Base-by-base conservation (phyloP, 2,888 invertebrate species). In the Cerastoderma edule region DNA sequence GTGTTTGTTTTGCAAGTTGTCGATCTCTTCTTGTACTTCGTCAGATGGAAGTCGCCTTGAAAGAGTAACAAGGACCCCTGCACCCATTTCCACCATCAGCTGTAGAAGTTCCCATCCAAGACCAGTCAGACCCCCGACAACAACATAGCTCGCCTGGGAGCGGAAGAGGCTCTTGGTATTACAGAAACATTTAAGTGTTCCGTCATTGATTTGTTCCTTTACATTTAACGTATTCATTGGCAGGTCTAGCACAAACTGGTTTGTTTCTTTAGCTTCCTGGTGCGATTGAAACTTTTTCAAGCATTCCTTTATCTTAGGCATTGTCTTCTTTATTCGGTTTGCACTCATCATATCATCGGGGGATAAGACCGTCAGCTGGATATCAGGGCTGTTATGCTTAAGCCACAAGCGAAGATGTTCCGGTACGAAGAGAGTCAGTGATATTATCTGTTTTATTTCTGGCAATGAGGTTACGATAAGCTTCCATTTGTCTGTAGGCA, bases 61-160 rank as follows among this genome's bases (percentile, higher is more conserved):
- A 6, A 89, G n/a, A 24, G 81, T 79, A n/a, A 75, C 82, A 1
- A 88, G 67, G 24, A 68, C 39, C 0, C 85, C 83, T 33, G 87
- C 89, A 2, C 86, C 85, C 19, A 67, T 66, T 60, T 74, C 68
- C 2, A 83, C 83, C 39, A 89, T 70, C 28, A 80, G 73, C 13
- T 77, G 70, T 1, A 87, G 75, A 33, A 85, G 67, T n/a, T 84
- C 83, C 88, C 88, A 88, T 4, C 89, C 89, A 1, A 89, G 75
- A 3, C 89, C 89, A 5, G 85, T 87, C 13, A 86, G 75, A 2
- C 89, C 88, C 16, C 89, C 89, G 8, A 88, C 83, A 19, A 87
- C 80, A 13, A 89, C 57, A 57, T 89, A 89, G 19, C 75, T 69
- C 24, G 80, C 75, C 24, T 84, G 65, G 30, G 70, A 56, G 22